These are phyloP conservation scores for Toxostoma redivivum DNA, from an alignment of 2,113 vertebrate genomes.

Conservation along the genomic window DNA sequence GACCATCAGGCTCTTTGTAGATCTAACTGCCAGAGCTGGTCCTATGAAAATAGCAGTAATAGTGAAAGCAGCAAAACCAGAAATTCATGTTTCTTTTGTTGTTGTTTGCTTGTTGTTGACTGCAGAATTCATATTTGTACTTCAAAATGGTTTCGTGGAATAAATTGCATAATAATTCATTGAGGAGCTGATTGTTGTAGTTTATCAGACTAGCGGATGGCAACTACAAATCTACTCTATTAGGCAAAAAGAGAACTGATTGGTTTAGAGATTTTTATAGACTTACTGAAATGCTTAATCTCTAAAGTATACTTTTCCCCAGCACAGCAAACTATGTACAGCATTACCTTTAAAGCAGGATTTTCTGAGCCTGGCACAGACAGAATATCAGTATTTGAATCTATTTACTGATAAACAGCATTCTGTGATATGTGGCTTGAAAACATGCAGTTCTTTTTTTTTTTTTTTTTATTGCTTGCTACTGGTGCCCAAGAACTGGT, in stretches of 20 bases:
- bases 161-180: background rate
- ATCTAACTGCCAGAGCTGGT: background rate
- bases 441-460: background rate
- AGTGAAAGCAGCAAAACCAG: background rate
- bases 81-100: background rate
- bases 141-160: background rate
- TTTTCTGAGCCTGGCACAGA: background rate
- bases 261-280: background rate
- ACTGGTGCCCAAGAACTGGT: background rate
- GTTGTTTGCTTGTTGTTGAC: background rate
- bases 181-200: background rate
- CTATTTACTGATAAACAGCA: conserved; percentile 21
- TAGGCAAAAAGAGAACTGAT: background rate
- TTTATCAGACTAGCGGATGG: background rate
- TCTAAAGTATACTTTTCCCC: background rate
- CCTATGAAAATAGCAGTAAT: background rate
- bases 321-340: background rate
- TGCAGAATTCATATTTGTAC: background rate
- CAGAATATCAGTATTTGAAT: background rate
- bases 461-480: background rate
- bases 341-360: background rate
- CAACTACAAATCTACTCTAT: background rate
- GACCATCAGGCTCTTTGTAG: background rate
- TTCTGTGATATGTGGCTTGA: background rate
- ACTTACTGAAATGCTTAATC: background rate